A percentile compares a stretch with the other conserved stretches of the same genome.
Evolutionary conservation across 2,888 invertebrate genomes (phyloP).

Genomic region (Drosophila mayaguana): DNA sequence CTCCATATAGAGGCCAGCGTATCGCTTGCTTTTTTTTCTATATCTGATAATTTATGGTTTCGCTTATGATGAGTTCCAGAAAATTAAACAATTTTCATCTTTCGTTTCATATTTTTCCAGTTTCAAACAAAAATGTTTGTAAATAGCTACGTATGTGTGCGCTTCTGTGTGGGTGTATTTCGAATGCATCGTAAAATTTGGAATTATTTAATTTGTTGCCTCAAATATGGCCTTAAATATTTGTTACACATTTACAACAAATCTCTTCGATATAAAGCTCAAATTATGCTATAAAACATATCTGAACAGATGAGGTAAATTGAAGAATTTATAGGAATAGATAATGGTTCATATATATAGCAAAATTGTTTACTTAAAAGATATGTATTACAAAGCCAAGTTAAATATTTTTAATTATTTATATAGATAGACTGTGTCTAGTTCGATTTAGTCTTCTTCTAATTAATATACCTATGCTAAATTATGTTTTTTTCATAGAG

Average conservation of each 20-base stretch:
- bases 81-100: conserved; percentile 79
- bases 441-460: no score
- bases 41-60: conserved; percentile 81
- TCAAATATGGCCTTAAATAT: conserved; percentile 43
- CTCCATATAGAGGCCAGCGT: conserved; percentile 13
- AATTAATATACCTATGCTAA: no score
- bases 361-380: not conserved
- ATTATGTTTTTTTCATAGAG: no score
- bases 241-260: conserved; percentile 36
- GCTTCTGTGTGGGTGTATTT: conserved; percentile 18
- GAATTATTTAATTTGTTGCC: conserved; percentile 52
- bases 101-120: conserved; percentile 33
- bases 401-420: not conserved
- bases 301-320: not conserved
- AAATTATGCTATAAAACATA: conserved; percentile 23
- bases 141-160: conserved; percentile 35
- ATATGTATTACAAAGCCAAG: not conserved
- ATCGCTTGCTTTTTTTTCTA: conserved; percentile 42
- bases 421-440: not conserved
- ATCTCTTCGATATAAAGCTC: conserved; percentile 15
- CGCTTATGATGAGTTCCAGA: conserved; percentile 84
- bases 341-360: no score
- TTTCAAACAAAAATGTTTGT: conserved; percentile 44
- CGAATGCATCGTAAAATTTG: conserved; percentile 35
- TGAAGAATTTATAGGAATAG: not conserved